Conservation (phyloP, 2,113 vertebrate genomes). For the Sinocyclocheilus grahami region DNA sequence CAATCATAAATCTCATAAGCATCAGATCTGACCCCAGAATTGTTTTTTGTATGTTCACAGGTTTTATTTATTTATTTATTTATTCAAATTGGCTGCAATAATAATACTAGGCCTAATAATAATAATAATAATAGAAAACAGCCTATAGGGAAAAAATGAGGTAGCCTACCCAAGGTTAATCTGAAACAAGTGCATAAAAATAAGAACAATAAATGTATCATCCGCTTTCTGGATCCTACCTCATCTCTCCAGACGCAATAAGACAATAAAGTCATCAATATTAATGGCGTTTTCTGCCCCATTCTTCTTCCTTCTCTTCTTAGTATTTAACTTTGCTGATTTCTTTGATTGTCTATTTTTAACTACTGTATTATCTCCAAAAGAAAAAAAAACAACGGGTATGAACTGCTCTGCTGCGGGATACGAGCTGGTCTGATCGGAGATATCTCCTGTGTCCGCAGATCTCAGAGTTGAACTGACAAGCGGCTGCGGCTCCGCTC, state of each 20-base stretch:
- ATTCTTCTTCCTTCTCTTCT: slow-evolving; percentile 40
- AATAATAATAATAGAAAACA: background rate
- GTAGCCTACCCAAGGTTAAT: background rate
- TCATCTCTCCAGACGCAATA: slow-evolving; percentile 54
- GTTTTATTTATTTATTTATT: background rate
- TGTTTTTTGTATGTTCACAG: too few species aligned
- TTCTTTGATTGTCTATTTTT: background rate
- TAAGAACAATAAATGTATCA: background rate
- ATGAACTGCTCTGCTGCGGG: background rate
- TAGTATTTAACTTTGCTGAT: background rate
- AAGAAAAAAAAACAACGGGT: background rate
- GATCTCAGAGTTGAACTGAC: slow-evolving; percentile 19
- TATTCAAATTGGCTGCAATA: too few species aligned
- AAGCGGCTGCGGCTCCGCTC: slow-evolving; percentile 19
- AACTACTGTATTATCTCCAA: background rate
- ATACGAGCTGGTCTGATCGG: slow-evolving; percentile 35
- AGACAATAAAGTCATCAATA: slow-evolving; percentile 55
- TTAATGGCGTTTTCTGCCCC: slow-evolving; percentile 47
- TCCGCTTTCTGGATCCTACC: slow-evolving; percentile 44
- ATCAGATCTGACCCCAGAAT: background rate
- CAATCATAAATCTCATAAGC: background rate
- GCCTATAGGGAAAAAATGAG: background rate
- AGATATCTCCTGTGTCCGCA: slow-evolving; percentile 40
- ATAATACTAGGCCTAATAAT: too few species aligned
- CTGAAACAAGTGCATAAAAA: background rate